A percentile compares a stretch with the other conserved stretches of the same genome.
Evolutionary conservation across 2,888 invertebrate genomes (phyloP).

Genomic region (Rhingia rostrata): DNA sequence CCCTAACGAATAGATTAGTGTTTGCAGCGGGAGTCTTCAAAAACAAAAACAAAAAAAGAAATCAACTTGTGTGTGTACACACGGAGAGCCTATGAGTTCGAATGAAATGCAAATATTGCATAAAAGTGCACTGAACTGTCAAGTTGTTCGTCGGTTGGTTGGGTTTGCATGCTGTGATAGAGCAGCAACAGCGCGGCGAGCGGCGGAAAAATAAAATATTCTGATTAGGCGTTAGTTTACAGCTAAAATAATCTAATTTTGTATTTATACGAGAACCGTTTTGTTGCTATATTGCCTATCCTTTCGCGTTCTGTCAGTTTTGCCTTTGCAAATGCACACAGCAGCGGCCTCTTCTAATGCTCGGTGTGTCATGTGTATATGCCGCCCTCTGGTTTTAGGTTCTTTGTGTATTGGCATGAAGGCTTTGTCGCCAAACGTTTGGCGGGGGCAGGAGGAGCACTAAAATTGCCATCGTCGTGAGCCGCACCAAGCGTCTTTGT

Average conservation of each 20-base stretch:
- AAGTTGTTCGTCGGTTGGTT: conserved; percentile 53
- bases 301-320: conserved; percentile 34
- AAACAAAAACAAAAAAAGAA: neutral
- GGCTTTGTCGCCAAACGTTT: conserved; percentile 1
- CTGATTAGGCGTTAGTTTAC: conserved; percentile 74
- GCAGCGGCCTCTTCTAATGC: conserved; percentile 29
- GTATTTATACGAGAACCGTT: conserved; percentile 66
- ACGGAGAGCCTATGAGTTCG: conserved; percentile 40
- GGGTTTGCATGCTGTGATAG: conserved; percentile 11
- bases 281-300: conserved; percentile 43
- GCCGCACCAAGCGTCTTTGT: conserved; percentile 74
- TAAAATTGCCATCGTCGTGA: conserved; percentile 78
- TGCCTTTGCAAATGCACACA: conserved; percentile 40
- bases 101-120: conserved; percentile 73
- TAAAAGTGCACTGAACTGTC: conserved; percentile 74
- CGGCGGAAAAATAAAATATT: conserved; percentile 62
- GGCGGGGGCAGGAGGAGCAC: conserved; percentile 65
- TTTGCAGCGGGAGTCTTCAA: conserved; percentile 70
- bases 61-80: conserved; percentile 7
- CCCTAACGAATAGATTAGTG: conserved; percentile 72
- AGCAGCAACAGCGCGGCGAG: too few species aligned
- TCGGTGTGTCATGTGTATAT: neutral
- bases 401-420: conserved; percentile 37
- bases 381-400: conserved; percentile 36
- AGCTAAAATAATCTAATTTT: conserved; percentile 74